Conservation (phyloP, 2,888 invertebrate genomes). For the Torymus texanus region DNA sequence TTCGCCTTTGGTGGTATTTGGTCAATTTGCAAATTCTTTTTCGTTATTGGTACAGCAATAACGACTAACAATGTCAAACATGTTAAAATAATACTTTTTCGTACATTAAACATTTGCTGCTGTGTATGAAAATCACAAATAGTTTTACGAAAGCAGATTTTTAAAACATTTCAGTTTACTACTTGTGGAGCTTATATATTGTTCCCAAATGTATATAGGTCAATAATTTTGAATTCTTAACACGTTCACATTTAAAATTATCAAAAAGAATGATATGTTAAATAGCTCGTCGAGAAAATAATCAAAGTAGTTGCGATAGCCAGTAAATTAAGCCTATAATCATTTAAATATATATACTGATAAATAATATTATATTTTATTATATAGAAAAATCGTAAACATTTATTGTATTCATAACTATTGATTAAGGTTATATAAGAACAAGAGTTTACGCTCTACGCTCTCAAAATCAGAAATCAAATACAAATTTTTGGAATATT, state of each 20-base stretch:
- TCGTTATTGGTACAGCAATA: background rate
- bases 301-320: slow-evolving; percentile 6
- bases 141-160: no score
- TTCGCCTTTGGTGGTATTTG: slow-evolving; percentile 61
- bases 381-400: no score
- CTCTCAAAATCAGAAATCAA: no score
- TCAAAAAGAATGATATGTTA: slow-evolving; percentile 52
- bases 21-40: background rate
- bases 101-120: background rate
- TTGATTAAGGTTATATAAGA: no score
- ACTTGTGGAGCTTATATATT: slow-evolving; percentile 21
- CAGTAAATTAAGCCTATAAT: background rate
- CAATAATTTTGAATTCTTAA: slow-evolving; percentile 34
- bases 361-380: no score
- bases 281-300: slow-evolving; percentile 2
- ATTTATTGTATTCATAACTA: no score
- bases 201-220: slow-evolving; percentile 19
- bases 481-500: no score
- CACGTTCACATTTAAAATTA: slow-evolving; percentile 13
- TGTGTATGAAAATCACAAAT: background rate
- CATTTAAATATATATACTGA: no score
- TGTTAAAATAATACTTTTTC: background rate
- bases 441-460: no score
- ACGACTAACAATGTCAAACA: background rate
- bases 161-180: background rate